phyloP scores from a whole-genome alignment of 2,797 vertebrate species.

The Gadopsis bispinosus region DNA sequence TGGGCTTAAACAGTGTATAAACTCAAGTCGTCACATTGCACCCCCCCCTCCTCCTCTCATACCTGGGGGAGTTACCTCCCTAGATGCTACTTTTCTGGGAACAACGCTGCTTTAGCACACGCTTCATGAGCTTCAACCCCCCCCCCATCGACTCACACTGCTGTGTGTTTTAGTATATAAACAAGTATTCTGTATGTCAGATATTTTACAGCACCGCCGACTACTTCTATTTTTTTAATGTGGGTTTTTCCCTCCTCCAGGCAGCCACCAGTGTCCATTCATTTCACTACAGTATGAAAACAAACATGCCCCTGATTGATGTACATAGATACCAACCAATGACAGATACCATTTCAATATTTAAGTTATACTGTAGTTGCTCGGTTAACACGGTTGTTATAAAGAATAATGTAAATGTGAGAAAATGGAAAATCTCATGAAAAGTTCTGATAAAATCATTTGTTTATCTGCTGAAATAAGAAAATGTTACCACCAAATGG shows the following conservation, averaged over 20 bases:
- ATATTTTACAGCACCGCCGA: not conserved
- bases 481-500: not conserved
- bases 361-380: not conserved
- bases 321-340: not conserved
- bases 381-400: not conserved
- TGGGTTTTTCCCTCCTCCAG: not conserved
- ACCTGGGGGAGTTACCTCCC: constrained; percentile 13
- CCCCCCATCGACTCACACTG: too few relatives aligned
- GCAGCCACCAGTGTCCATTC: not conserved
- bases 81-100: constrained; percentile 21
- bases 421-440: not conserved
- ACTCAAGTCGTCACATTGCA: constrained; percentile 29
- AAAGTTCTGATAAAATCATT: not conserved
- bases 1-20: constrained; percentile 54
- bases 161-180: not conserved
- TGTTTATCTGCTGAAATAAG: not conserved
- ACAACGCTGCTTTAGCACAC: not conserved
- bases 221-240: not conserved
- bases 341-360: not conserved
- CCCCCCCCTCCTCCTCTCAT: constrained; percentile 8
- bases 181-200: not conserved
- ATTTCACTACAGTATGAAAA: not conserved
- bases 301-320: constrained; percentile 1
- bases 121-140: not conserved
- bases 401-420: not conserved